A percentile compares a stretch with the other conserved stretches of the same genome.
Conservation (phyloP, 2,113 vertebrate species). For the Dipodomys merriami region DNA sequence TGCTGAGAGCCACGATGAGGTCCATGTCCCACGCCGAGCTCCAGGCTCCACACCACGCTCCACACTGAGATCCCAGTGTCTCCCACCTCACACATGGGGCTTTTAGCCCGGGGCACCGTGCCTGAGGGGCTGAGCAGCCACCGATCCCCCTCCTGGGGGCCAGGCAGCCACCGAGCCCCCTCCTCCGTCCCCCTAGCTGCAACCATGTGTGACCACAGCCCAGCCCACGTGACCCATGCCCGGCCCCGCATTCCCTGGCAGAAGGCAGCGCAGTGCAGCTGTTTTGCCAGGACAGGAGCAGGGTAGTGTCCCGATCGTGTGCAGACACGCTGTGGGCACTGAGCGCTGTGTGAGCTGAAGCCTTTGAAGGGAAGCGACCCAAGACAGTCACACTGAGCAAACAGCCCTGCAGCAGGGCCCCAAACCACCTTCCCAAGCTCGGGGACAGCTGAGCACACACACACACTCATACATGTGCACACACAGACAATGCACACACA, state of each 20-base stretch:
- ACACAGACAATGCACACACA: too few species aligned
- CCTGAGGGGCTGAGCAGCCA: too few species aligned
- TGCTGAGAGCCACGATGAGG: too few species aligned
- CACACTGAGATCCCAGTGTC: too few species aligned
- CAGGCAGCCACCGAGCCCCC: rapidly evolving
- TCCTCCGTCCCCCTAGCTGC: too few species aligned
- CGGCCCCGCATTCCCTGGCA: too few species aligned
- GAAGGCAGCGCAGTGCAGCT: background rate
- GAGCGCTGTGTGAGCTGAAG: constrained; percentile 72
- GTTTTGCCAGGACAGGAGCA: constrained; percentile 65
- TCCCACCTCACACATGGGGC: too few species aligned
- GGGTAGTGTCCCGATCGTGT: constrained; percentile 75
- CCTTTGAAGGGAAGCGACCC: constrained; percentile 82
- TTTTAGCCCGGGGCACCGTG: too few species aligned
- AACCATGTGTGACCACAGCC: too few species aligned
- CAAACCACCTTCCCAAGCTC: constrained; percentile 72
- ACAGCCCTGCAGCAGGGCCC: constrained; percentile 75
- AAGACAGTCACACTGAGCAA: constrained; percentile 81
- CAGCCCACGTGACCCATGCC: too few species aligned
- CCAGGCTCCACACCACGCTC: too few species aligned
- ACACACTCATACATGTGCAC: background rate
- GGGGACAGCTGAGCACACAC: background rate
- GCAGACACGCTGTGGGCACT: constrained; percentile 74
- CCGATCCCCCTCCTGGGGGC: rapidly evolving
- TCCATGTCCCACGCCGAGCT: too few species aligned